Evolutionary conservation across 2,888 invertebrate species (phyloP), one percentile per base, ranked within the genome.

Genomic region (Lepidocyrtinus sp.): DNA sequence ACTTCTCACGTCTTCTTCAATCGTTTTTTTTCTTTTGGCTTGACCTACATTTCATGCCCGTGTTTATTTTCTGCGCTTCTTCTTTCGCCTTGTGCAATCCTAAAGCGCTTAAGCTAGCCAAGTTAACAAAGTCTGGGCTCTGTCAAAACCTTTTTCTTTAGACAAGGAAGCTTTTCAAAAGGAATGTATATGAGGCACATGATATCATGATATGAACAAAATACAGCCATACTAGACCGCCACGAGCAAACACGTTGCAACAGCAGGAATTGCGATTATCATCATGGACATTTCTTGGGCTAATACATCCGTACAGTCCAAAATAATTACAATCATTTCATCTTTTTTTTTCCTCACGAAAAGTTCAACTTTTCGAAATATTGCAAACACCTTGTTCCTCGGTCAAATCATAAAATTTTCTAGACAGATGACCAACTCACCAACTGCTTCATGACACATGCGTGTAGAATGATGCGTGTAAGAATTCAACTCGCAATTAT

Each of bases 1-100:
- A 46, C 69, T 64, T 70, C 75, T 76, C 50, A n/a, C 50, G 50
- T 50, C 50, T 50, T 50, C 50, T 50, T 50, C 50, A 50, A 50
- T 50, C 50, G 50, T 50, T 17, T 50, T 50, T 68, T 67, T 55
- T 59, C 62, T 62, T 21, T 78, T 78, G 63, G 78, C 73, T 78
- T 78, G 78, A 78, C 78, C 78, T 78, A 78, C 73, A 78, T 78
- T 78, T 78, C 63, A 68, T 73, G 68, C 78, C 78, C 77, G 77
- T 78, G 78, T 78, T 72, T 77, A 21, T 36, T 67, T 46, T 17
- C 22, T 67, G 46, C 22, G n/a, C 15, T 45, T 12, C 65, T 36
- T 36, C 65, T 64, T 27, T 45, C 19, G 19, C 5, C 26, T 26
- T 65, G 5, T 65, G 36, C n/a, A 24, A 17, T 12, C 65, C 45